Evolutionary conservation across 2,888 invertebrate genomes (phyloP), one percentile per base, ranked within the genome.

Genomic region (Drosophila formosana): DNA sequence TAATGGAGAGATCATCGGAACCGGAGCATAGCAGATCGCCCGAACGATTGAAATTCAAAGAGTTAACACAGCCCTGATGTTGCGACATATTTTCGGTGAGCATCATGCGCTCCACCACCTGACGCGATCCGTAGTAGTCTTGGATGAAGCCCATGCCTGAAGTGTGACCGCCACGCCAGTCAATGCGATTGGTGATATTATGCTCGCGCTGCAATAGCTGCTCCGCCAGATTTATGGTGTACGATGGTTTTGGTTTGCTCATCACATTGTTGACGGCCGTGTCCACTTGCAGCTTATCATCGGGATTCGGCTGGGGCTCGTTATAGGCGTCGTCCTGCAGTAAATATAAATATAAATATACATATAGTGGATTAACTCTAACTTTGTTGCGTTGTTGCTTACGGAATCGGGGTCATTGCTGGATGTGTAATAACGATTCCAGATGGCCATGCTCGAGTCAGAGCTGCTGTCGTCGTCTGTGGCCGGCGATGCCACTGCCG

Each of bases 51-150:
- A 98, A 98, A 93, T 97, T 96, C 62, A 98, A 94, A 68, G 97
- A 96, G 93, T 98, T 98, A 3, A 98, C 98, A 93, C 98, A 98
- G 70, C 98, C 98, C 82, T 93, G 94, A 92, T 98, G 98, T 75
- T 95, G 95, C 70, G 95, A 94, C 82, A 98, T 93, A 86, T 95
- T 94, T 83, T 95, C 95, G 92, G 96, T 94, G 50, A 97, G 94
- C 90, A 97, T 95, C 90, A 98, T 93, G 78, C 97, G 95, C 92
- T 97, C 96, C 8, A 97, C 96, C 75, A 95, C 94, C 89, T 96
- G 96, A 26, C 97, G 93, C 1, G 97, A 97, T 2, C 96, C 96
- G 87, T 97, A 97, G 43, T 50, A 84, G 0, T 70, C 68, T 26
- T 66, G 73, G 0, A 60, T 57, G 1, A 84, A 85, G 61, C 76